These are phyloP conservation scores for Hippocampus abdominalis DNA, from an alignment of 2,113 vertebrate genomes.

Conservation along the genomic window DNA sequence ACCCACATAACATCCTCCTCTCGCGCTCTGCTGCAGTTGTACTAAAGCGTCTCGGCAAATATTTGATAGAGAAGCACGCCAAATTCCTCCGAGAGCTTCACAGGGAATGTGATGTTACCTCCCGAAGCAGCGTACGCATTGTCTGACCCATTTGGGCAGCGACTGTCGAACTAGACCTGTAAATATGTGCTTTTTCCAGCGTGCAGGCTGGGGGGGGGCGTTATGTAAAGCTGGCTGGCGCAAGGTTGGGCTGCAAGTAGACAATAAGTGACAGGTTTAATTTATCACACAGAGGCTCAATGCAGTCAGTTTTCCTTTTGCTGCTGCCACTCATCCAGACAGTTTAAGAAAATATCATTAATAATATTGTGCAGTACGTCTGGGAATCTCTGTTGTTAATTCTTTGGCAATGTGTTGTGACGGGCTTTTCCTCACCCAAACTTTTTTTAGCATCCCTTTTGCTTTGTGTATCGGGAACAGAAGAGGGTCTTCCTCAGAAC, in stretches of 20 bases:
- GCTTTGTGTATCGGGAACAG: too few relatives aligned
- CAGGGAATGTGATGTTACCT: constrained; percentile 16
- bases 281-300: too few relatives aligned
- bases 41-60: constrained; percentile 7
- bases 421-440: too few relatives aligned
- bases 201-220: neutral
- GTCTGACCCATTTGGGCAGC: constrained; percentile 48
- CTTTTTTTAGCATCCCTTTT: too few relatives aligned
- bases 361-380: too few relatives aligned
- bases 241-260: neutral
- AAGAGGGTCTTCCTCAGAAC: too few relatives aligned
- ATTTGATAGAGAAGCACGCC: constrained; percentile 1
- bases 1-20: neutral
- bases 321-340: too few relatives aligned
- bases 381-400: too few relatives aligned
- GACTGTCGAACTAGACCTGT: constrained; percentile 4
- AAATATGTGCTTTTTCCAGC: neutral
- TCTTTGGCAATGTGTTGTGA: too few relatives aligned
- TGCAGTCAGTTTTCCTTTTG: too few relatives aligned
- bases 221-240: constrained; percentile 2
- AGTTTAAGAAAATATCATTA: too few relatives aligned
- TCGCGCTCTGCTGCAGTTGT: neutral
- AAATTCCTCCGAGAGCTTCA: constrained; percentile 20
- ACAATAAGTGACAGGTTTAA: neutral
- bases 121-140: constrained; percentile 20